A percentile compares a stretch with the other conserved stretches of the same genome.
Conservation (phyloP, 1,140 invertebrate species). For the Drosophila orosa region DNA sequence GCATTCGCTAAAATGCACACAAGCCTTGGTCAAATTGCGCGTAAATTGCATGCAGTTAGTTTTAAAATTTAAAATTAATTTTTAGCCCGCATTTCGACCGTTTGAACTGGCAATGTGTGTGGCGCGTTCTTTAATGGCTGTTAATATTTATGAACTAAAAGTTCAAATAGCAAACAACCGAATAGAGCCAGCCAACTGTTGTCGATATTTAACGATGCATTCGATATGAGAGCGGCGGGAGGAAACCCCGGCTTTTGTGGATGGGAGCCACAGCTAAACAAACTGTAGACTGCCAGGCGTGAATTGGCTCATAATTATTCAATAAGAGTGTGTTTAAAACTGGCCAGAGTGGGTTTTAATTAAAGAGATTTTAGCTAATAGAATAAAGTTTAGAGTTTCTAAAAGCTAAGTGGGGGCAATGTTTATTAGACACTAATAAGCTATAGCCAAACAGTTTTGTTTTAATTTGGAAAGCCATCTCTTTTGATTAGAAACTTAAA, state of each 20-base stretch:
- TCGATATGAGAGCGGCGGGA: slow-evolving; percentile 16
- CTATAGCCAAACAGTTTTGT: background rate
- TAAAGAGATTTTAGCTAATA: background rate
- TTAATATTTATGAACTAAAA: slow-evolving; percentile 78
- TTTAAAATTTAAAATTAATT: slow-evolving; percentile 80
- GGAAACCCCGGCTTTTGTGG: slow-evolving; percentile 3
- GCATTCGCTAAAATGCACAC: slow-evolving; percentile 7
- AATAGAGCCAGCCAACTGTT: slow-evolving; percentile 39
- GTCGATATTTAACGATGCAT: slow-evolving; percentile 72
- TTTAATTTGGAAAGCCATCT: background rate
- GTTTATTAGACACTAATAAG: background rate
- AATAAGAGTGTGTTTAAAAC: slow-evolving; percentile 43
- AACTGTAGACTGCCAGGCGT: slow-evolving; percentile 34
- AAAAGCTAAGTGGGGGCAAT: background rate
- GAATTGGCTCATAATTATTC: slow-evolving; percentile 64
- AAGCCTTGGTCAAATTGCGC: slow-evolving; percentile 52
- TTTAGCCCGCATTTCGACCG: slow-evolving; percentile 24
- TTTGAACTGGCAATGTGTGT: slow-evolving; percentile 15
- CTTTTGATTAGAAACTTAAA: background rate
- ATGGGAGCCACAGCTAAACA: slow-evolving; percentile 17
- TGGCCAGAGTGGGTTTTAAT: slow-evolving; percentile 1
- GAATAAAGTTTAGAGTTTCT: background rate
- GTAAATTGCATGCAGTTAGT: slow-evolving; percentile 59
- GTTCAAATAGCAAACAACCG: slow-evolving; percentile 59
- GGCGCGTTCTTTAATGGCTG: slow-evolving; percentile 67